These are phyloP conservation scores for Microtus montanus DNA, from an alignment of 2,113 vertebrate genomes.

Conservation along the genomic window DNA sequence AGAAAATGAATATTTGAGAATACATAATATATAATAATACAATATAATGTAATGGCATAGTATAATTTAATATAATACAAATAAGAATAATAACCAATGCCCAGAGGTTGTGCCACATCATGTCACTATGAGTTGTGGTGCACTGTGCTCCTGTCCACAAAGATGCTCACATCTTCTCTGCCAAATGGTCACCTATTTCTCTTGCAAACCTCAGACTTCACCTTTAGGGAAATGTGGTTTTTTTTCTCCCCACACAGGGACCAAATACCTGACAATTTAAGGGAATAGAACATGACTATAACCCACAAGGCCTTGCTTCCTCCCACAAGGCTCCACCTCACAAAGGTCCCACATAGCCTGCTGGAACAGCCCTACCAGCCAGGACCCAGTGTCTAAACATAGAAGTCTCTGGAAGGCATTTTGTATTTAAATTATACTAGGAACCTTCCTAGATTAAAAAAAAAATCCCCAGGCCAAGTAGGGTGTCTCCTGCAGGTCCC, in stretches of 20 bases:
- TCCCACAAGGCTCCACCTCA: neutral
- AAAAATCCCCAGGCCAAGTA: neutral
- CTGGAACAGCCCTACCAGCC: neutral
- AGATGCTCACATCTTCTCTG: neutral
- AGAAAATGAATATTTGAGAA: neutral
- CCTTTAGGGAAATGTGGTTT: neutral
- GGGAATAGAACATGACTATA: neutral
- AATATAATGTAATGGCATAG: neutral
- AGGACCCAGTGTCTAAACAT: neutral
- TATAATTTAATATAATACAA: neutral
- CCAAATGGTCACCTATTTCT: neutral
- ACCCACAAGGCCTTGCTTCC: neutral
- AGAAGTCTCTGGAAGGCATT: neutral
- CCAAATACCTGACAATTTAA: neutral
- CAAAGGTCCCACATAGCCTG: neutral
- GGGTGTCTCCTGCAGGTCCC: neutral
- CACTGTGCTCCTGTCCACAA: neutral
- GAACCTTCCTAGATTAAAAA: neutral
- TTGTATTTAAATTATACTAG: neutral
- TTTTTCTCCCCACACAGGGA: neutral
- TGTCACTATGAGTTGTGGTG: rapidly evolving
- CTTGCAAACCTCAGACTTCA: neutral
- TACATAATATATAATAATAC: neutral
- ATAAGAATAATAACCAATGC: neutral
- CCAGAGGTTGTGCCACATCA: neutral